phyloP scores from a whole-genome alignment of 2,113 vertebrate species.

The Vulpes lagopus region DNA sequence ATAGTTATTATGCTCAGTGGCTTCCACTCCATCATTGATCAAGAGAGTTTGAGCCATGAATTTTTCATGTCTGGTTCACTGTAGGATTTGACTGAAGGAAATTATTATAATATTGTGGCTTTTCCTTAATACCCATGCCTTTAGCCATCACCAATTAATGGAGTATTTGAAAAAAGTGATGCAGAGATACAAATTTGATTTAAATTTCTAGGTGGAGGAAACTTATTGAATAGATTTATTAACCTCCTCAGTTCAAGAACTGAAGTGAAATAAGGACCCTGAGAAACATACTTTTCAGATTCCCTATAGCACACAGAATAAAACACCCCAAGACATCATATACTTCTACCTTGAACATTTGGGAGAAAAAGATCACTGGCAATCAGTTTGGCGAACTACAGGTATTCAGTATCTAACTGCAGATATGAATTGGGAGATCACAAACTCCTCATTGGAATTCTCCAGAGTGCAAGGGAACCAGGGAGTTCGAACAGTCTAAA shows the following conservation, averaged over 20 bases:
- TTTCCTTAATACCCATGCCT: not conserved
- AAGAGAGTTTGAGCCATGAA: not conserved
- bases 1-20: conserved; percentile 32
- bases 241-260: conserved; percentile 40
- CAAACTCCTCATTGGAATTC: not conserved
- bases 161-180: conserved; percentile 15
- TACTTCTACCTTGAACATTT: not conserved
- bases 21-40: conserved; percentile 19
- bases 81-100: conserved; percentile 53
- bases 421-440: not conserved
- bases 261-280: not conserved
- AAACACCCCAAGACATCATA: not conserved
- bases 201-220: conserved; percentile 44
- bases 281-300: not conserved
- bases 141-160: conserved; percentile 42
- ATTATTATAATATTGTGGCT: conserved; percentile 50
- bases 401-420: not conserved
- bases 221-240: conserved; percentile 57
- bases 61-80: conserved; percentile 51
- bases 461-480: not conserved
- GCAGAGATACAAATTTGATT: conserved; percentile 50
- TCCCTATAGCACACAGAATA: not conserved
- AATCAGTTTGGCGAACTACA: not conserved
- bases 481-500: not conserved
- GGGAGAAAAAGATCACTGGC: not conserved